Evolutionary conservation across 2,113 vertebrate genomes (phyloP).

Genomic region (Himantopus leucocephalus): DNA sequence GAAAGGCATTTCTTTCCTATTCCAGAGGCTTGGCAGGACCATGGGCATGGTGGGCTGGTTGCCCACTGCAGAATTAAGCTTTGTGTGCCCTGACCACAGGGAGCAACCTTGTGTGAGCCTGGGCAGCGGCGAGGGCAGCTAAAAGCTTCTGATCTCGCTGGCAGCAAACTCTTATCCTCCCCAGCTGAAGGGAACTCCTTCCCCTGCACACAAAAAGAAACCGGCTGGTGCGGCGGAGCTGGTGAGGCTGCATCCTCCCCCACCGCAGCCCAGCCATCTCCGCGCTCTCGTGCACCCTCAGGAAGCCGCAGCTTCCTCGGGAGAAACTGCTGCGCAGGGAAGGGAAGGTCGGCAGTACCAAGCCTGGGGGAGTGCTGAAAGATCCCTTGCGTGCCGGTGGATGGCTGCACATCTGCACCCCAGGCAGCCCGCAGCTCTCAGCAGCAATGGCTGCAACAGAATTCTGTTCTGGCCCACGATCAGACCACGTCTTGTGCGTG

Average conservation of each 20-base stretch:
- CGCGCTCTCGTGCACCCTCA: not conserved
- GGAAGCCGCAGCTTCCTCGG: slow-evolving; percentile 78
- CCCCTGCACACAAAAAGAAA: slow-evolving; percentile 49
- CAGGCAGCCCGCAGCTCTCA: not conserved
- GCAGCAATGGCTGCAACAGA: not conserved
- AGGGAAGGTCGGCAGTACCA: not conserved
- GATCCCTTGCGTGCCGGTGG: accelerated
- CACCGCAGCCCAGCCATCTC: not conserved
- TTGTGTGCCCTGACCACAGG: not conserved
- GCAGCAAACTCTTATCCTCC: not conserved
- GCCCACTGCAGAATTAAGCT: not conserved
- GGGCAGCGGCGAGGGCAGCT: not conserved
- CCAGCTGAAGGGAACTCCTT: slow-evolving; percentile 42
- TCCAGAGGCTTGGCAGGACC: not conserved
- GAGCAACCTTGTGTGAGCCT: not conserved
- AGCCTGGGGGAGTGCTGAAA: accelerated
- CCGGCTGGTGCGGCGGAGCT: not conserved
- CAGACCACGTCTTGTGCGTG: not conserved
- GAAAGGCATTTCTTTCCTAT: not conserved
- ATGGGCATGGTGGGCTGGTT: not conserved
- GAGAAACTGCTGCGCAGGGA: not conserved
- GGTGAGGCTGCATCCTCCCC: not conserved
- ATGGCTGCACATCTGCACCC: not conserved
- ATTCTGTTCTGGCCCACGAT: not conserved
- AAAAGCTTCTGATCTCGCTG: not conserved